These are phyloP conservation scores for Amazonetta brasiliensis DNA, from an alignment of 2,797 vertebrate species.

Conservation along the genomic window DNA sequence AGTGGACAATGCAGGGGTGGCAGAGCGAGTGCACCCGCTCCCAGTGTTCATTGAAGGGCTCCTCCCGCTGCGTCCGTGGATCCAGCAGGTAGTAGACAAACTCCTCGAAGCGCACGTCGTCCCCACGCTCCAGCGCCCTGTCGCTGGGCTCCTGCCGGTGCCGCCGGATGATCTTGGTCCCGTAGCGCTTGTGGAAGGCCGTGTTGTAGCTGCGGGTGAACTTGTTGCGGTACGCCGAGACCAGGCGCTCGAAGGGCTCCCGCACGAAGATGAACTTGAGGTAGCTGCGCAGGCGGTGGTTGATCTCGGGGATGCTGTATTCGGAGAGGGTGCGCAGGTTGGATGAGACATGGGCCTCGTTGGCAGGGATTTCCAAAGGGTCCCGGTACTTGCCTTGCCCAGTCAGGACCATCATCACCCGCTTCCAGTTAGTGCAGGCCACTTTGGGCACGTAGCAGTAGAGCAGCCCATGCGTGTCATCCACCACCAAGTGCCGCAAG, in stretches of 20 bases:
- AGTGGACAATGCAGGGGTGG: constrained; percentile 94
- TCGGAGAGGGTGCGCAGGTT: constrained; percentile 90
- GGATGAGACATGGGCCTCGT: constrained; percentile 88
- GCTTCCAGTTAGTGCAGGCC: constrained; percentile 98
- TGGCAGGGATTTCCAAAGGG: constrained; percentile 90
- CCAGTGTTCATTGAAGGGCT: constrained; percentile 97
- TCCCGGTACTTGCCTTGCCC: constrained; percentile 85
- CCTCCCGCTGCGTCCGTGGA: constrained; percentile 88
- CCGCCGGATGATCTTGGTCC: constrained; percentile 90
- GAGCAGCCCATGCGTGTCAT: constrained; percentile 91
- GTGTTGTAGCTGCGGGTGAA: constrained; percentile 93
- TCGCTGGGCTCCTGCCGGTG: constrained; percentile 83
- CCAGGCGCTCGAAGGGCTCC: constrained; percentile 94
- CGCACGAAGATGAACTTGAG: constrained; percentile 95
- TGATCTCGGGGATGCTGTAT: constrained; percentile 88
- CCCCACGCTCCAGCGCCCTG: constrained; percentile 84
- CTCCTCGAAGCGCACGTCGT: constrained; percentile 90
- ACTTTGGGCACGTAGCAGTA: constrained; percentile 99
- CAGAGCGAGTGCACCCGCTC: constrained; percentile 93
- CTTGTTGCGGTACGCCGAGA: constrained; percentile 95
- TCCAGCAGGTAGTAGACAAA: constrained; percentile 94
- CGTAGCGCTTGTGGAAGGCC: constrained; percentile 92
- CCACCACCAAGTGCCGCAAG: constrained; percentile 94
- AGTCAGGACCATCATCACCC: constrained; percentile 92
- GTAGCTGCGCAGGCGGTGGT: constrained; percentile 91